phyloP scores from a whole-genome alignment of 2,797 vertebrate species.

The Muscicapa comitata region DNA sequence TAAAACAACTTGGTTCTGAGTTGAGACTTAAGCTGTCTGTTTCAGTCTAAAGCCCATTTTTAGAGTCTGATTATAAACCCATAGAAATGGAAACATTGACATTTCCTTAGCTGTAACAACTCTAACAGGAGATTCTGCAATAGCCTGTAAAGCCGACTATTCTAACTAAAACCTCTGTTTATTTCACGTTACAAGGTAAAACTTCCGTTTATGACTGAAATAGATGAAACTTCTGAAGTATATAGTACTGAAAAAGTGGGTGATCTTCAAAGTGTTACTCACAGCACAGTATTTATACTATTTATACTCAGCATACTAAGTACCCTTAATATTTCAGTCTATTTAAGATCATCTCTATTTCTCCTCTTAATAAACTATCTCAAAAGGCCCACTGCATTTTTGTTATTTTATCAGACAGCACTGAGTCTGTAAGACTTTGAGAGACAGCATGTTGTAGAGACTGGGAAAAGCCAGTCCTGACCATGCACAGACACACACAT shows the following conservation, averaged over 20 bases:
- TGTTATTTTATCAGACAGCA: background rate
- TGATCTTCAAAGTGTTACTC: background rate
- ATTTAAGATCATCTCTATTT: background rate
- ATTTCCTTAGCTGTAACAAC: background rate
- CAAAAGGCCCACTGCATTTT: background rate
- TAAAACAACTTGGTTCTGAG: background rate
- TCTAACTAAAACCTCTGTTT: background rate
- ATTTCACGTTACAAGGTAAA: background rate
- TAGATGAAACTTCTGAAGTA: background rate
- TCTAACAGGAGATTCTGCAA: background rate
- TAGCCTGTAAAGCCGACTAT: background rate
- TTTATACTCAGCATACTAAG: background rate
- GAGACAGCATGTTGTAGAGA: background rate
- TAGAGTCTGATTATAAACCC: background rate
- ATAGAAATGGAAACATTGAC: constrained; percentile 15
- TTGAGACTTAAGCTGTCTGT: background rate
- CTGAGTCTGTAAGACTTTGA: background rate
- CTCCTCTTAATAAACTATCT: background rate
- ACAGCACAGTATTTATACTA: background rate
- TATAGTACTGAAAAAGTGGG: background rate
- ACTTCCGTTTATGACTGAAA: background rate
- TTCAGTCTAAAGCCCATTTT: background rate
- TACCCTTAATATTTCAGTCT: background rate
- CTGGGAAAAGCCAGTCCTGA: background rate
- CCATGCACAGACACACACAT: background rate